phyloP scores from a whole-genome alignment of 2,888 invertebrate genomes.

The Hylaea fasciaria region DNA sequence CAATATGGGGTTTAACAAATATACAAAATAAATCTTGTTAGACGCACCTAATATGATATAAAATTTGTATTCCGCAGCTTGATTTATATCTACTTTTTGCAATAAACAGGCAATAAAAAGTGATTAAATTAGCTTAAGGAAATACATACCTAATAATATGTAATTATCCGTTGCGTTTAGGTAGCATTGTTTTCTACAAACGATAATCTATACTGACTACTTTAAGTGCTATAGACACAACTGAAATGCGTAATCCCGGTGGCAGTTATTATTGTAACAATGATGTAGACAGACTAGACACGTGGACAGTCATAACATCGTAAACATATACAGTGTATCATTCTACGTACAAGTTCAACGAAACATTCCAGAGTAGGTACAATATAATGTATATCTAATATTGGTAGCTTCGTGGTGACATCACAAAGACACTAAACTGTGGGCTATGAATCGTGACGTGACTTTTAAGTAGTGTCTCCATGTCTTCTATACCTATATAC shows the following conservation, averaged over 20 bases:
- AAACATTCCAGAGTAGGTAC: constrained; percentile 10
- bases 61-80: too few species aligned
- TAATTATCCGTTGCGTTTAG: too few species aligned
- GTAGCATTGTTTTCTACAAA: too few species aligned
- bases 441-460: constrained; percentile 23
- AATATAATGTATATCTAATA: constrained; percentile 16
- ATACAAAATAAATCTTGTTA: too few species aligned
- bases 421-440: constrained; percentile 27
- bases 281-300: not conserved
- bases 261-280: not conserved
- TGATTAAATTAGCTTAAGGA: too few species aligned
- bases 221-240: not conserved
- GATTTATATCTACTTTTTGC: too few species aligned
- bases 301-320: constrained; percentile 1
- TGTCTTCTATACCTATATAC: constrained; percentile 21
- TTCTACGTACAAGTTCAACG: not conserved
- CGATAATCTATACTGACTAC: not conserved
- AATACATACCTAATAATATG: too few species aligned
- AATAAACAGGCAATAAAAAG: too few species aligned
- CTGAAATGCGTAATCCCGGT: not conserved
- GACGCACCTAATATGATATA: too few species aligned
- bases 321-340: not conserved
- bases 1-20: not conserved
- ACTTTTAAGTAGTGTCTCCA: constrained; percentile 14
- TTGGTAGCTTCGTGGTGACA: constrained; percentile 18